These are phyloP conservation scores for Etheostoma spectabile DNA, from an alignment of 2,113 vertebrate genomes.

Conservation along the genomic window DNA sequence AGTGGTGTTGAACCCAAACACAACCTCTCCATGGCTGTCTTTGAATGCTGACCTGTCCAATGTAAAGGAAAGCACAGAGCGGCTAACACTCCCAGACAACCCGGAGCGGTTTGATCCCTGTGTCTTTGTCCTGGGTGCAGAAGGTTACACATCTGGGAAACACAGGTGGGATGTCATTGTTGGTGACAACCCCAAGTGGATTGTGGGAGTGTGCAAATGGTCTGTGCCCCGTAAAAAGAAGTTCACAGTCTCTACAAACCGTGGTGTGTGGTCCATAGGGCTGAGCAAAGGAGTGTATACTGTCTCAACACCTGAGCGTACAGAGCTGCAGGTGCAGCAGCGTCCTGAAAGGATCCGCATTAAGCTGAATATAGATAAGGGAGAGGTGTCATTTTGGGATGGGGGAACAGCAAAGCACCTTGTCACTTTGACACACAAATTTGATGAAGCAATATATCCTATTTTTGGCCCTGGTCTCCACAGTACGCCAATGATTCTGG, in stretches of 20 bases:
- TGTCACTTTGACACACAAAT: conserved; percentile 77
- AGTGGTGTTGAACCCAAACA: conserved; percentile 81
- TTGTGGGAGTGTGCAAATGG: conserved; percentile 82
- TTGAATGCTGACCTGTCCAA: conserved; percentile 68
- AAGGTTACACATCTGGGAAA: conserved; percentile 80
- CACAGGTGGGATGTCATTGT: conserved; percentile 84
- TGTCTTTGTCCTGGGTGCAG: conserved; percentile 79
- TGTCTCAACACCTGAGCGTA: conserved; percentile 68
- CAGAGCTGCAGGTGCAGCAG: conserved; percentile 51
- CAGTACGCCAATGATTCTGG: conserved; percentile 68
- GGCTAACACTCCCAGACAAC: conserved; percentile 74
- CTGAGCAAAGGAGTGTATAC: conserved; percentile 81
- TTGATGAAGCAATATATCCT: conserved; percentile 80
- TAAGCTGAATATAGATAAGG: conserved; percentile 79
- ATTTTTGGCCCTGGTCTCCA: conserved; percentile 86
- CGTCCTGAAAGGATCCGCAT: conserved; percentile 71
- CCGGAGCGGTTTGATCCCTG: conserved; percentile 83
- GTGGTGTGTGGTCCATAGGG: conserved; percentile 82
- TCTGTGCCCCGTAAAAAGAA: conserved; percentile 80
- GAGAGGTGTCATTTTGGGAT: conserved; percentile 82
- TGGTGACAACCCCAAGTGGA: conserved; percentile 82
- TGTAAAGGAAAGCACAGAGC: conserved; percentile 74
- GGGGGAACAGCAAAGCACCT: conserved; percentile 64
- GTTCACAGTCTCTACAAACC: conserved; percentile 78
- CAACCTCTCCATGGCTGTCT: conserved; percentile 80